Evolutionary conservation across 2,113 vertebrate species (phyloP), one percentile per base, ranked within the genome.

Genomic region (Octodon degus): DNA sequence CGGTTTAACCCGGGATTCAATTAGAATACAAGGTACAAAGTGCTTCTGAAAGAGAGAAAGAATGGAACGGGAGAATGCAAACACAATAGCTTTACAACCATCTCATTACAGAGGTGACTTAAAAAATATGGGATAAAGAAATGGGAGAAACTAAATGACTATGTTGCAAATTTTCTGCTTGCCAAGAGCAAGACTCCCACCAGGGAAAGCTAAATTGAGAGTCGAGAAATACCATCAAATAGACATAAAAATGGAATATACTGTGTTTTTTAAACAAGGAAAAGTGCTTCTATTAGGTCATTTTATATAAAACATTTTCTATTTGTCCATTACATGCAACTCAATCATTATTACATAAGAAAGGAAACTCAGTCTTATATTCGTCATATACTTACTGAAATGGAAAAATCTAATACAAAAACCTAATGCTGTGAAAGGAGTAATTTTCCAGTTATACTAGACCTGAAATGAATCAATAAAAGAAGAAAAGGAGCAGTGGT

Each of bases 391-490:
- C 32, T 96, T 95, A 97, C 91, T 95, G 95, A 96, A 97, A 97
- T 95, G 97, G 97, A 96, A 97, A 97, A 96, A 95, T 96, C 96
- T 82, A 96, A 94, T 94, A 94, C 37, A 68, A 93, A 98, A 96
- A 77, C 89, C 74, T 96, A 97, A 97, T 90, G 81, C 76, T 90
- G 40, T 85, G 70, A 96, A 96, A 97, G 62, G 84, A 97, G 77
- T 95, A 94, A 98, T 97, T 97, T 95, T 95, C 89, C 87, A 95
- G 94, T 97, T 97, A 96, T 91, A 93, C 70, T 89, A 86, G 86
- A 93, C 70, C 91, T 94, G 95, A 96, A 97, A 93, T 97, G 93
- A 97, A 97, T 97, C 97, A 97, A 98, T 97, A 97, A 94, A 93
- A 92, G 87, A 92, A 92, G 60, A 95, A 95, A 86, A 70, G 68